Conservation (phyloP, 2,888 invertebrate genomes). For the Phalera bucephala region DNA sequence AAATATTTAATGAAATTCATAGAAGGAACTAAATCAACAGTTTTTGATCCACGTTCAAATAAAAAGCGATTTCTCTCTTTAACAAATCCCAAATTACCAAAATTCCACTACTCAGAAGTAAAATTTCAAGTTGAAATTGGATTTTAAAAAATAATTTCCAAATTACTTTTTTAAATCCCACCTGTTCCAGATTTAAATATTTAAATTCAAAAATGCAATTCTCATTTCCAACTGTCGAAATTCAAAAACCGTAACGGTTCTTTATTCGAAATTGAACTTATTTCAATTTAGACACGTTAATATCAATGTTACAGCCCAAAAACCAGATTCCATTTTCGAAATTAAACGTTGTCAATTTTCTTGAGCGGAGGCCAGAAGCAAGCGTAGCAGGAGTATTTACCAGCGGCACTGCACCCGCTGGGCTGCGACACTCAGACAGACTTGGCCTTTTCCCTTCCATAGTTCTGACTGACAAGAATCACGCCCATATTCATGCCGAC, state of each 20-base stretch:
- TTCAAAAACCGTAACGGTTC: constrained; percentile 8
- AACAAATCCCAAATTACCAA: constrained; percentile 18
- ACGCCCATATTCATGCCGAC: constrained; percentile 88
- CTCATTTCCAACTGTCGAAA: constrained; percentile 27
- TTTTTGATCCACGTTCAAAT: constrained; percentile 19
- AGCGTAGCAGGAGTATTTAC: constrained; percentile 60
- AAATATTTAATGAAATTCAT: constrained; percentile 36
- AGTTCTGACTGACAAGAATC: constrained; percentile 83
- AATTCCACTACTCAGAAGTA: constrained; percentile 13
- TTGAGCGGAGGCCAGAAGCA: constrained; percentile 65
- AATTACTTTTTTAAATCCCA: too few relatives aligned
- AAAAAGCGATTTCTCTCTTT: constrained; percentile 24
- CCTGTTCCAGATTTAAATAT: constrained; percentile 1
- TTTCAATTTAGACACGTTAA: constrained; percentile 19
- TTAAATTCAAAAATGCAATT: constrained; percentile 15
- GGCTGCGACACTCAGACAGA: constrained; percentile 70
- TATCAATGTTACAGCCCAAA: constrained; percentile 4
- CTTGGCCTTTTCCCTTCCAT: constrained; percentile 66
- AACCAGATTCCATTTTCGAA: constrained; percentile 2
- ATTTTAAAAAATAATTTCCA: constrained; percentile 6
- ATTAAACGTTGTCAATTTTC: constrained; percentile 66
- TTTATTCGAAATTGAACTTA: constrained; percentile 16
- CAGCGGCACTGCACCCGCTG: constrained; percentile 62
- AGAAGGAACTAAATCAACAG: constrained; percentile 36
- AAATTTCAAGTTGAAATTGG: constrained; percentile 13